Evolutionary conservation across 2,113 vertebrate genomes (phyloP), one percentile per base, ranked within the genome.

Genomic region (Pachycephala philippinensis): DNA sequence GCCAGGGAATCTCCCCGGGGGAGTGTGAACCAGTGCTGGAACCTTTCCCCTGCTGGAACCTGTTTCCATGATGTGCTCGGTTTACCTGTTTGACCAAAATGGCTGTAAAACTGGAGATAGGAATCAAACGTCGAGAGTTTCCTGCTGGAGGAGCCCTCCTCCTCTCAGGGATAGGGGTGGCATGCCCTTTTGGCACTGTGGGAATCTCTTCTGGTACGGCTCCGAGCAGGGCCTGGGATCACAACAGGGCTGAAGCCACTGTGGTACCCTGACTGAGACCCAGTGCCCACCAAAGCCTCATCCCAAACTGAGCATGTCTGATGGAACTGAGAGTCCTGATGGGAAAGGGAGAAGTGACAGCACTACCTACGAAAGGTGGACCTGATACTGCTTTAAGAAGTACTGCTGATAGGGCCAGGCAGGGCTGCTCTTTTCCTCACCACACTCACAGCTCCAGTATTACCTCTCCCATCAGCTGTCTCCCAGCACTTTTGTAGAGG

Each of bases 221-320:
- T 86, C 2, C 0, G 13, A 64, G 30, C 4, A 3, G n/a, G 13
- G 16, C 20, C 63, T 6, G 1, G 18, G 10, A 42, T 52, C 52
- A 79, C 30, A 68, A 9, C 5, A 8, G 10, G 63, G 52, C 17
- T 5, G 0, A 44, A 84, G 27, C 63, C 30, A 64, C 24, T 20
- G 44, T 0, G 0, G n/a, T 5, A 5, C 2, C 3, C 18, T 9
- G 4, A 9, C 47, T 20, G 39, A 83, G 7, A 13, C 13, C 21
- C 4, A 2, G 1, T 39, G n/a, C 24, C 45, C 42, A 60, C 6
- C 0, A 0, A 31, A 40, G 45, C 22, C 33, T 88, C 1, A 1
- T 33, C 11, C 31, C 8, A 1, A 40, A 33, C 10, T 18, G n/a
- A 9, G 4, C 1, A 0, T 35, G 2, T 63, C 65, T 87, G 20